phyloP scores from a whole-genome alignment of 2,797 vertebrate species.

The Oreochromis mossambicus region DNA sequence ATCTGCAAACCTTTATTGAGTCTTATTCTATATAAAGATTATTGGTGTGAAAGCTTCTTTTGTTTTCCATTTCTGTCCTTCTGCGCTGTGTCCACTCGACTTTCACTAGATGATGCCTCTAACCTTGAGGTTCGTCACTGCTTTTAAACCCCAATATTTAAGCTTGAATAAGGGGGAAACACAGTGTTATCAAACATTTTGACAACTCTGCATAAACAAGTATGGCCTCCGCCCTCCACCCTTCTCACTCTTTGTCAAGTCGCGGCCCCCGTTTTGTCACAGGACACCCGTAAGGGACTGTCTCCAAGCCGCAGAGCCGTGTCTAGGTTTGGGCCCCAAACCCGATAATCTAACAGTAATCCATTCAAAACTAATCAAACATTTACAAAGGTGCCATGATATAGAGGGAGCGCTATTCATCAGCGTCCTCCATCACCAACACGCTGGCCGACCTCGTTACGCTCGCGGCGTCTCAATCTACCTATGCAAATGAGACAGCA shows the following conservation, averaged over 20 bases:
- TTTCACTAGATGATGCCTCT: background rate
- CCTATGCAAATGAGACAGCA: conserved; percentile 94
- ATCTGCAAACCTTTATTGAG: background rate
- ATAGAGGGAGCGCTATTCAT: conserved; percentile 89
- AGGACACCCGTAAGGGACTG: conserved; percentile 67
- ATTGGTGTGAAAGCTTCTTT: background rate
- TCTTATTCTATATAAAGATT: background rate
- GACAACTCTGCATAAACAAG: conserved; percentile 59
- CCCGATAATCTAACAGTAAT: conserved; percentile 99
- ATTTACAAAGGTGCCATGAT: conserved; percentile 96
- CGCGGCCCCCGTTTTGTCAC: conserved; percentile 81
- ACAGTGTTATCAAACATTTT: conserved; percentile 49
- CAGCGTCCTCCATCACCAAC: conserved; percentile 80
- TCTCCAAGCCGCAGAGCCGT: conserved; percentile 77
- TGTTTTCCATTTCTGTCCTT: background rate
- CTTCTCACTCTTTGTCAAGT: conserved; percentile 47
- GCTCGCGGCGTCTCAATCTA: conserved; percentile 93
- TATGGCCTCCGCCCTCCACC: conserved; percentile 28
- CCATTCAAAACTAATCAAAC: conserved; percentile 99
- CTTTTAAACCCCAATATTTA: conserved; percentile 5
- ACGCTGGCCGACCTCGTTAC: conserved; percentile 73
- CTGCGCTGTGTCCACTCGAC: background rate
- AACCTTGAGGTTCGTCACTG: background rate
- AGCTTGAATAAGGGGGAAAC: background rate
- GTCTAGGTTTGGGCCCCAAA: conserved; percentile 90